Base-by-base conservation (phyloP, 37 sponge, comb jelly and placozoan species). In the Corticium candelabrum region DNA sequence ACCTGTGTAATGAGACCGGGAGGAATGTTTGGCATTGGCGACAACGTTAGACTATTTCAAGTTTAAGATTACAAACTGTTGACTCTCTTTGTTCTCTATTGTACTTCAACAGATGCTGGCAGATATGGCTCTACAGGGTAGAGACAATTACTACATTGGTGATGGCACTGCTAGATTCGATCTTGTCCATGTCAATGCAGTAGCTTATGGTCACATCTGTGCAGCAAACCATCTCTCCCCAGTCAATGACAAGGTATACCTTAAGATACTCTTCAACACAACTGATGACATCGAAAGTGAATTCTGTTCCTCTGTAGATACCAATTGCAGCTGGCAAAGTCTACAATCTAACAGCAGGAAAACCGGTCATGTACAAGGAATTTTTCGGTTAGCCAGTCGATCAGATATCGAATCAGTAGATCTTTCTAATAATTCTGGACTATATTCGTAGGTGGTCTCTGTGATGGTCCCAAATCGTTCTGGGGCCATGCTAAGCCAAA, bases 361-460 rank as follows among this genome's bases (percentile, higher is more conserved):
- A 21, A 50, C 62, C 62, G 62, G 62, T 50, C 62, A 50, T 50
- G 62, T 50, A 50, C 62, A 50, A 50, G 62, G 62, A 50, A 50
- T 50, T 50, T 50, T 50, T 50, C 62, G 62, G 62, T 50, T 27
- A 50, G 62, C 21, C 62, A 50, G 62, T 27, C 62, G 21, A 11
- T 11, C 21, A 21, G 21, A 50, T 50, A 21, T 27, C 21, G 21
- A 21, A 50, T 50, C 15, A 21, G 62, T 11, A 21, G 62, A 21
- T 21, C 11, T 50, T 11, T 21, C 11, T 11, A 50, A 27, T 50
- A 50, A 27, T 27, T 50, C 21, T 50, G 62, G 21, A 50, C 21
- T 50, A 11, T 11, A 11, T 50, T 50, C 62, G 62, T 50, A 50
- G 62, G 62, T 50, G 62, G 62, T 21, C 21, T 50, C 11, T 50